phyloP scores from a whole-genome alignment of 2,888 invertebrate genomes.

The Lamellibrachia satsuma region DNA sequence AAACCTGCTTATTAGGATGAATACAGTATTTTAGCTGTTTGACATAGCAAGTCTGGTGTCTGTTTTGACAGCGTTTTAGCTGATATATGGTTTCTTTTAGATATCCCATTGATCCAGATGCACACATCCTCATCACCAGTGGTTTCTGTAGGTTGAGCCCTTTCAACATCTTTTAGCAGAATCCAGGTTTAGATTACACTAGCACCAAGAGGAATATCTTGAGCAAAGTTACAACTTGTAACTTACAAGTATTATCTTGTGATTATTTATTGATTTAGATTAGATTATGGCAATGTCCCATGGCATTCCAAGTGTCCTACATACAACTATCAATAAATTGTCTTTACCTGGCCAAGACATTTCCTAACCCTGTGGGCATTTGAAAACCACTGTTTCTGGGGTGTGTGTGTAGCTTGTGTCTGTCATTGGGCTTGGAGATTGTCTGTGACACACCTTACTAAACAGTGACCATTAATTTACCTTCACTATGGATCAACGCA shows the following conservation, averaged over 20 bases:
- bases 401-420: neutral
- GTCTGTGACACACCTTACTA: neutral
- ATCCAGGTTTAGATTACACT: neutral
- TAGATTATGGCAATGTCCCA: neutral
- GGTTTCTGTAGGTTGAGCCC: too few relatives aligned
- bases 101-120: too few relatives aligned
- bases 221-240: neutral
- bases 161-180: neutral
- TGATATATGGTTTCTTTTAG: too few relatives aligned
- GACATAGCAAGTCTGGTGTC: too few relatives aligned
- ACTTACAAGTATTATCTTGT: too few relatives aligned
- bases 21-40: too few relatives aligned
- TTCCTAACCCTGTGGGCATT: conserved; percentile 4
- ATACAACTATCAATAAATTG: neutral
- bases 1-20: too few relatives aligned
- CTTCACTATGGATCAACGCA: neutral
- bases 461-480: neutral
- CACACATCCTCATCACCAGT: too few relatives aligned
- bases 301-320: neutral
- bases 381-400: neutral
- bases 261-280: neutral
- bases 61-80: too few relatives aligned
- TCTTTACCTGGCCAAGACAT: neutral
- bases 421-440: neutral
- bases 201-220: neutral